These are phyloP conservation scores for Acleris laterana DNA, from an alignment of 2,888 invertebrate genomes.

Conservation along the genomic window DNA sequence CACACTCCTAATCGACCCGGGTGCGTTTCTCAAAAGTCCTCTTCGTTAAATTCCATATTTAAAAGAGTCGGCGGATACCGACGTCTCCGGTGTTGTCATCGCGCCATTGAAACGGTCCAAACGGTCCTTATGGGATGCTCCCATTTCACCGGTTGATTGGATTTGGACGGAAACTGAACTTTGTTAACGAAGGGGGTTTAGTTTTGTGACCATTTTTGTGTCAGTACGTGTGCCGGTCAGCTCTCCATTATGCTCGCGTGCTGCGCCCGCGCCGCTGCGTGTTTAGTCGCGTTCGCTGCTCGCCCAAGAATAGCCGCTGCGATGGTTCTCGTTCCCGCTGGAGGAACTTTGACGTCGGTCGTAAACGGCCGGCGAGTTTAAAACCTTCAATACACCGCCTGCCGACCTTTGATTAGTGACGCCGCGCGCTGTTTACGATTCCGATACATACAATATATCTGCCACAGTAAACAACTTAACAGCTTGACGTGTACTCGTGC, in stretches of 20 bases:
- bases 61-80: slow-evolving; percentile 72
- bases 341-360: slow-evolving; percentile 45
- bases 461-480: slow-evolving; percentile 57
- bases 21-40: slow-evolving; percentile 64
- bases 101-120: slow-evolving; percentile 60
- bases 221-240: slow-evolving; percentile 57
- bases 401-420: slow-evolving; percentile 53
- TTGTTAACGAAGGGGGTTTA: slow-evolving; percentile 69
- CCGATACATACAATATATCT: slow-evolving; percentile 54
- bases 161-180: slow-evolving; percentile 71
- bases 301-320: slow-evolving; percentile 76
- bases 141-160: slow-evolving; percentile 68
- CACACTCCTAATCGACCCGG: slow-evolving; percentile 62
- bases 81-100: slow-evolving; percentile 78
- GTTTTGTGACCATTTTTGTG: slow-evolving; percentile 67
- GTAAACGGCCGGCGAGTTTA: slow-evolving; percentile 60
- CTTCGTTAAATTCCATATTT: slow-evolving; percentile 74
- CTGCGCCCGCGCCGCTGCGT: slow-evolving; percentile 65
- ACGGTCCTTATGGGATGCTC: slow-evolving; percentile 62
- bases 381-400: slow-evolving; percentile 50
- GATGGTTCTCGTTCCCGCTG: slow-evolving; percentile 52
- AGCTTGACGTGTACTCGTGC: slow-evolving; percentile 56
- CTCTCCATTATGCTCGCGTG: slow-evolving; percentile 68
- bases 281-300: slow-evolving; percentile 78
- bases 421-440: slow-evolving; percentile 52